Evolutionary conservation across 2,888 invertebrate species (phyloP).

Genomic region (Standfussiana lucernea): DNA sequence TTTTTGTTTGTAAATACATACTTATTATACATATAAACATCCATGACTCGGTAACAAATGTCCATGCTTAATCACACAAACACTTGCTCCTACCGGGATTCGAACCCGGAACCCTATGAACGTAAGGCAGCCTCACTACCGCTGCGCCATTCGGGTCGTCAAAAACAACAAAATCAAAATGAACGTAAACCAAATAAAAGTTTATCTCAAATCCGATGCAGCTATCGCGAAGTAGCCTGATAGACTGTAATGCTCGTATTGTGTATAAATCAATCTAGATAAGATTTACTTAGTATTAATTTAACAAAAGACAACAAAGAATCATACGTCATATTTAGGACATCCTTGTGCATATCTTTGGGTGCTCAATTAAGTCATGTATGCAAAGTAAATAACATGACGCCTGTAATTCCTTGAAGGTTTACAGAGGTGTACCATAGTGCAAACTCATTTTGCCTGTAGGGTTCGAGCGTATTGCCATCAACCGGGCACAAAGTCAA

Average conservation of each 20-base stretch:
- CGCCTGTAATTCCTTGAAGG: neutral
- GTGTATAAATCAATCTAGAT: neutral
- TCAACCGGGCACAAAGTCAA: no score
- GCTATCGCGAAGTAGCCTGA: neutral
- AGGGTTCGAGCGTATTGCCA: no score
- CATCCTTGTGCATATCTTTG: neutral
- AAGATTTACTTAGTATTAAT: neutral
- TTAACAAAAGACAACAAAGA: neutral
- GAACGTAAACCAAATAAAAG: neutral
- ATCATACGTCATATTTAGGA: neutral
- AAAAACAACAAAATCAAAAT: no score
- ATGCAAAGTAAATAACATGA: neutral
- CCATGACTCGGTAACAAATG: no score
- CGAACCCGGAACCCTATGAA: no score
- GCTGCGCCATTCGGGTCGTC: no score
- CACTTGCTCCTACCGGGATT: no score
- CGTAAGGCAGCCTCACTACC: no score
- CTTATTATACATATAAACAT: no score
- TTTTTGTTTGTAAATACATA: no score
- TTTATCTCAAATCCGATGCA: neutral
- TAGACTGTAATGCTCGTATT: neutral
- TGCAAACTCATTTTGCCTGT: neutral
- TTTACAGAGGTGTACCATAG: neutral
- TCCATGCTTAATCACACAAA: no score
- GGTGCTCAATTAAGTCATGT: neutral